Percentiles rank a stretch among this genome's conserved stretches.
Conservation (phyloP, 2,113 vertebrate species). For the Diphyllodes magnificus region DNA sequence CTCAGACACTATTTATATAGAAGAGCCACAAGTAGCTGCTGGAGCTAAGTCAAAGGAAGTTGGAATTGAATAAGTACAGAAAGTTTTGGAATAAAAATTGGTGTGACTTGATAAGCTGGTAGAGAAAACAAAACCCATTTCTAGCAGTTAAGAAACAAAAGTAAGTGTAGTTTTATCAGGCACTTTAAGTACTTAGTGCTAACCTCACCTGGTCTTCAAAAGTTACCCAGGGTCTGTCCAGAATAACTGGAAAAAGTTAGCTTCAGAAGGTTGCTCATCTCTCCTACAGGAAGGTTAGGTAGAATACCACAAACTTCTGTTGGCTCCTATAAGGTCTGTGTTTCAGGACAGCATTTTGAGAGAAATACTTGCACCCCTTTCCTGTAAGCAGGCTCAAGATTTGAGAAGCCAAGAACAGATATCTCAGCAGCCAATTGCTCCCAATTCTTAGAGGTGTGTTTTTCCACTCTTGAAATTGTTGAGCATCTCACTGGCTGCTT, state of each 20-base stretch:
- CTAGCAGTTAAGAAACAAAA: not conserved
- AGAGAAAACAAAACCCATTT: not conserved
- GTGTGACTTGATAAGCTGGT: not conserved
- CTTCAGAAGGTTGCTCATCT: not conserved
- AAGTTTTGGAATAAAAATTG: not conserved
- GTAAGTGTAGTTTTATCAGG: not conserved
- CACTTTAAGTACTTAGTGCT: not conserved
- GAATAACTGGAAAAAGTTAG: not conserved
- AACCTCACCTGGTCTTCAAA: not conserved
- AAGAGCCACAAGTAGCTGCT: not conserved
- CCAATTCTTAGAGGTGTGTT: not conserved
- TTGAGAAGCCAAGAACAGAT: not conserved
- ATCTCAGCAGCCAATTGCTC: not conserved
- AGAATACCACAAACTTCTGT: not conserved
- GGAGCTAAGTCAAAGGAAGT: not conserved
- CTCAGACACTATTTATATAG: not conserved
- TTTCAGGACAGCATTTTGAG: not conserved
- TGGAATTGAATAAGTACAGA: not conserved
- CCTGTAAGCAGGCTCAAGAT: not conserved
- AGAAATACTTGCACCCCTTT: not conserved
- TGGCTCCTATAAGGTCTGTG: not conserved
- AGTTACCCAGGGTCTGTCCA: not conserved
- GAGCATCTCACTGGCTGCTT: not conserved
- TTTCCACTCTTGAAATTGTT: not conserved
- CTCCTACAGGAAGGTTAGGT: not conserved